A percentile compares a stretch with the other conserved stretches of the same genome.
phyloP scores from a whole-genome alignment of 2,888 invertebrate genomes.

The Sarcophaga variegata region DNA sequence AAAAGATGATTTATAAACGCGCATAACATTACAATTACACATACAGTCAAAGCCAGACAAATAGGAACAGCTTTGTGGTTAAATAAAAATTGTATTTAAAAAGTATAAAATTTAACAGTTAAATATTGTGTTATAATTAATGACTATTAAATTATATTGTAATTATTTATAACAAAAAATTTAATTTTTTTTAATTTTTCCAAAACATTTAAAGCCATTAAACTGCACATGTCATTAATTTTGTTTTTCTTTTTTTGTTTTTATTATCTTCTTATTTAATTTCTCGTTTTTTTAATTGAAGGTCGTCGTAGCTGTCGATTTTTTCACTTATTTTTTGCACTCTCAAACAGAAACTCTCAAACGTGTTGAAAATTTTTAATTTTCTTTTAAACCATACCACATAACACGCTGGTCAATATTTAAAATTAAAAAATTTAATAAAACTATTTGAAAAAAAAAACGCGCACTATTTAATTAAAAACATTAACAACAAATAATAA shows the following conservation, averaged over 20 bases:
- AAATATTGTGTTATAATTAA: too few species aligned
- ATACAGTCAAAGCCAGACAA: not conserved
- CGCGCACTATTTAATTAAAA: not conserved
- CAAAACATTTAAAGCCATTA: not conserved
- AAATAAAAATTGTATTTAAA: not conserved
- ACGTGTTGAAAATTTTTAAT: not conserved
- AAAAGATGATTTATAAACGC: not conserved
- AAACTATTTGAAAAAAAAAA: not conserved
- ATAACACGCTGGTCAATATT: too few species aligned
- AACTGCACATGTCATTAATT: not conserved
- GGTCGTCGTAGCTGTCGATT: not conserved
- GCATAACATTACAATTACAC: not conserved
- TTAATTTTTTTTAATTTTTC: not conserved
- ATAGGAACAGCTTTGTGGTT: not conserved
- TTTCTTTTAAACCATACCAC: not conserved
- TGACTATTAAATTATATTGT: not conserved
- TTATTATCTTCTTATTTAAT: not conserved
- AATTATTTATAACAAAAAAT: not conserved
- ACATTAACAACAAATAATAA: not conserved
- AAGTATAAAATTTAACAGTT: not conserved
- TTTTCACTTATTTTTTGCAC: not conserved
- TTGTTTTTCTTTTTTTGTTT: not conserved
- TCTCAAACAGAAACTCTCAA: too few species aligned
- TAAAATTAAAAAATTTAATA: conserved; percentile 24
- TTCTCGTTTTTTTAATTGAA: conserved; percentile 18